Base-by-base conservation (phyloP, 2,113 vertebrate genomes). In the Diadophis punctatus region DNA sequence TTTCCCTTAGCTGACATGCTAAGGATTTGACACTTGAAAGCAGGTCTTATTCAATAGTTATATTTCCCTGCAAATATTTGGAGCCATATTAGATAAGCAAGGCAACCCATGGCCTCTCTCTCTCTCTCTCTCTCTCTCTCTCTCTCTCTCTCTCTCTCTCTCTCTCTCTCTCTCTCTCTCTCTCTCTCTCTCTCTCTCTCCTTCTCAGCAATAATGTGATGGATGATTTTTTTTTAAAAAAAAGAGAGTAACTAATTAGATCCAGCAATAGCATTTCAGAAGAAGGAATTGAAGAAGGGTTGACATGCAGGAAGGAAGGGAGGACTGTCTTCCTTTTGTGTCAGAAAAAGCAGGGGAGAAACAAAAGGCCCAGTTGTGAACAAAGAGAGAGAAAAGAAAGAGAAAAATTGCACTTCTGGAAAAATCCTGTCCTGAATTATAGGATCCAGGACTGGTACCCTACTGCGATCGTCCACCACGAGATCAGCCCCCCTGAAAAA, bases 11-110 rank as follows among this genome's bases (percentile, higher is more conserved):
- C 86, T 95, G 94, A 96, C 96, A 95, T 96, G 96, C 95, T 93
- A 95, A 95, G 96, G 95, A 91, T 56, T 95, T 46, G 7, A 63
- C 84, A 88, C 90, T 96, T 96, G 94, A 97, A 97, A 96, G 92
- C 84, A 93, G 93, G 95, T 95, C 90, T 94, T 86, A 93, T 92
- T 94, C 95, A 95, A 94, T 94, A 96, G 93, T 96, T 94, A 0
- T 90, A 94, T 95, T 95, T 95, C 91, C 84, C 91, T 94, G 93
- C 25, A 96, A 96, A 96, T 96, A 95, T 96, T 94, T 95, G 93
- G 91, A 80, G 93, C 90, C 91, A 92, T 93, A 92, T 88, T 63
- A 95, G 86, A 94, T 89, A 95, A 95, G 94, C 91, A 94, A 95
- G 94, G 56, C 0, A 0, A 80, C 74, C 68, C 88, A 22, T n/a